phyloP scores from a whole-genome alignment of 2,797 vertebrate genomes.

The Protosalanx chinensis region DNA sequence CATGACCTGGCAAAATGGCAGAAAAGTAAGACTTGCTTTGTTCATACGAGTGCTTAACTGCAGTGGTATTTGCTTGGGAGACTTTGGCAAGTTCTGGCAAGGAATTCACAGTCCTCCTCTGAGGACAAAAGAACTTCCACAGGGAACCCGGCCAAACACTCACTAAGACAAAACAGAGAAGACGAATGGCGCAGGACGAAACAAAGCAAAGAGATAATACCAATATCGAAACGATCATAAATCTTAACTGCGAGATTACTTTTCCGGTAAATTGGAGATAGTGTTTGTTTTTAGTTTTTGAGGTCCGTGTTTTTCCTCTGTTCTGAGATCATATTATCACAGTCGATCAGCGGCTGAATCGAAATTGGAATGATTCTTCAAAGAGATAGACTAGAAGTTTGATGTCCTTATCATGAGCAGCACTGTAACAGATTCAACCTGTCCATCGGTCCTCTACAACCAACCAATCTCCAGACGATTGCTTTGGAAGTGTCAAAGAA shows the following conservation, averaged over 20 bases:
- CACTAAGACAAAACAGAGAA: background rate
- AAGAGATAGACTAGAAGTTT: no score
- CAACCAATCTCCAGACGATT: conserved; percentile 38
- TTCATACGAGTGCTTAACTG: no score
- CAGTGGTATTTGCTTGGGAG: no score
- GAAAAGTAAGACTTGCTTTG: no score
- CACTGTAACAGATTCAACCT: conserved; percentile 10
- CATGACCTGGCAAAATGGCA: no score
- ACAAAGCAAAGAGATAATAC: conserved; percentile 54
- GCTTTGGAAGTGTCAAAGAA: conserved; percentile 34
- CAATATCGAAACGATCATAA: conserved; percentile 63
- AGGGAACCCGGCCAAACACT: background rate
- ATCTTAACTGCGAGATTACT: conserved; percentile 40
- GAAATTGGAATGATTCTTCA: background rate
- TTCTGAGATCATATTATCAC: background rate
- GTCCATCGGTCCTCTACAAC: conserved; percentile 19
- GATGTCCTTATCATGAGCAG: background rate
- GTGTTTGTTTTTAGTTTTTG: background rate
- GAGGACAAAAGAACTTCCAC: background rate
- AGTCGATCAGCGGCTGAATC: background rate
- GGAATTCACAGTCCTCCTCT: background rate
- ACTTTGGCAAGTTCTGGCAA: no score
- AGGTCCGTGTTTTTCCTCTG: background rate
- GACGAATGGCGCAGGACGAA: conserved; percentile 48
- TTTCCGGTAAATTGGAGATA: background rate